Evolutionary conservation across 2,797 vertebrate species (phyloP).

Genomic region (Dromococcyx pavoninus): DNA sequence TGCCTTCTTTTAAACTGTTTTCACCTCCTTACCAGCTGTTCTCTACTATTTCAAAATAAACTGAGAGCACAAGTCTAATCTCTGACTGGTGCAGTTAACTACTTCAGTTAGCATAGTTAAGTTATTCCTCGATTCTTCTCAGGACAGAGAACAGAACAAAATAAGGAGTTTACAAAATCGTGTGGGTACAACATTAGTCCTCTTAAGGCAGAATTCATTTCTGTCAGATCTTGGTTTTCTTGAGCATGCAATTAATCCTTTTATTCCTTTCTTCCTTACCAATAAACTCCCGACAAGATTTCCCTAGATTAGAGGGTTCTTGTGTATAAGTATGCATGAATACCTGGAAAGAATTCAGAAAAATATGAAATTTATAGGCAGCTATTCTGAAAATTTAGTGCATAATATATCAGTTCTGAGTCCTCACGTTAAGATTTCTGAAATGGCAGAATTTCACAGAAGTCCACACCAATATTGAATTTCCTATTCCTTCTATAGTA

Average conservation of each 20-base stretch:
- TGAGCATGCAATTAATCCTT: background rate
- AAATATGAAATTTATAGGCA: background rate
- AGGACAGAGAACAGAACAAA: background rate
- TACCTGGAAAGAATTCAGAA: background rate
- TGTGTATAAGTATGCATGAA: background rate
- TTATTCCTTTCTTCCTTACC: background rate
- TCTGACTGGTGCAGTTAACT: background rate
- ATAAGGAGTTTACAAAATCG: background rate
- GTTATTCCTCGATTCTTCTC: background rate
- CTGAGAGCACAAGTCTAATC: background rate
- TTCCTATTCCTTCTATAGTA: background rate
- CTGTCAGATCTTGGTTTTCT: background rate
- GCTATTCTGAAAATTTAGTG: background rate
- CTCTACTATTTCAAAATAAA: background rate
- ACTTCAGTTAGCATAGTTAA: background rate
- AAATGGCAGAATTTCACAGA: background rate
- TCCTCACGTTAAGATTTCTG: background rate
- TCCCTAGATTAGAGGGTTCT: background rate
- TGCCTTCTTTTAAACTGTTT: background rate
- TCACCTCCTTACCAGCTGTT: background rate
- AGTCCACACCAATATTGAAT: background rate
- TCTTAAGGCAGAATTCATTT: background rate
- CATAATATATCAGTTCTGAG: background rate
- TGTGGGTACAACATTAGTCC: background rate
- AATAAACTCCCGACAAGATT: background rate